phyloP scores from a whole-genome alignment of 2,888 invertebrate genomes.

The Escarpia spicata region DNA sequence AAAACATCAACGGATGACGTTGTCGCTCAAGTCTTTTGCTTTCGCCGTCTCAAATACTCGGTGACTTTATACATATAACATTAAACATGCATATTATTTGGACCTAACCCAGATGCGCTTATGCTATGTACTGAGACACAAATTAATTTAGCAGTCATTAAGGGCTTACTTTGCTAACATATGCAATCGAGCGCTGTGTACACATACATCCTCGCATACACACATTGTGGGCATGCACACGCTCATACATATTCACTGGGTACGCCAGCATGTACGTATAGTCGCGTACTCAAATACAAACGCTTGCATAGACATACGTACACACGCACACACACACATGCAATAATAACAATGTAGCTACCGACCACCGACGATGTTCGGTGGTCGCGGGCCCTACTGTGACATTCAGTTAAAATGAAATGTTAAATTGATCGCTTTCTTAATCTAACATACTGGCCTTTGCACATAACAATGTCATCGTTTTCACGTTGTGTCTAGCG shows the following conservation, averaged over 20 bases:
- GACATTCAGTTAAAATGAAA: neutral
- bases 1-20: neutral
- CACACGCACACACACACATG: neutral
- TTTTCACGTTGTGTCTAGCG: neutral
- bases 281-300: neutral
- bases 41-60: neutral
- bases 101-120: neutral
- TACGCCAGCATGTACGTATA: neutral
- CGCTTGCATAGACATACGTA: neutral
- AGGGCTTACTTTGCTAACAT: neutral
- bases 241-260: neutral
- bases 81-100: no score
- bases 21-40: neutral
- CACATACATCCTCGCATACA: neutral
- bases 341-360: neutral
- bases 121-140: neutral
- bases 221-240: neutral
- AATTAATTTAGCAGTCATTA: neutral
- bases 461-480: neutral
- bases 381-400: neutral
- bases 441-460: neutral
- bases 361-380: neutral
- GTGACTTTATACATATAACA: no score
- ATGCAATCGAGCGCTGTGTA: neutral
- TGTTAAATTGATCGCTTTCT: neutral